phyloP scores from a whole-genome alignment of 2,113 vertebrate genomes.

The Lasiurus borealis region DNA sequence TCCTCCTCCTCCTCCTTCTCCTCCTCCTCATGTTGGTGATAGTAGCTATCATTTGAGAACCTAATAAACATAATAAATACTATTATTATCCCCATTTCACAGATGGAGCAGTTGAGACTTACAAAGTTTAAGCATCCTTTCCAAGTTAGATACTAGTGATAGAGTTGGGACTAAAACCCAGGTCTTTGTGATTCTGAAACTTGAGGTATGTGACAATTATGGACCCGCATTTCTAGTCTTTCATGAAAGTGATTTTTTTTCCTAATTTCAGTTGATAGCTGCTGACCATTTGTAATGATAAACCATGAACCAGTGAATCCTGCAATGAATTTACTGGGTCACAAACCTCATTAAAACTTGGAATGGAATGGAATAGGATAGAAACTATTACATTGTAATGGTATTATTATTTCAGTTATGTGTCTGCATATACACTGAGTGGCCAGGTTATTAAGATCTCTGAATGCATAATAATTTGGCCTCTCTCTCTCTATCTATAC shows the following conservation, averaged over 20 bases:
- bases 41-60: background rate
- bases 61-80: background rate
- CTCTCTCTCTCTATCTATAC: no score
- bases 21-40: background rate
- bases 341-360: background rate
- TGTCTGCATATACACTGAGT: background rate
- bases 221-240: background rate
- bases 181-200: background rate
- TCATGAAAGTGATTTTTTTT: background rate
- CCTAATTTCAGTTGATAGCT: background rate
- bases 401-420: background rate
- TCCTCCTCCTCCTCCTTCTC: background rate
- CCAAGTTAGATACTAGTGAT: background rate
- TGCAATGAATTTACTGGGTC: constrained; percentile 26
- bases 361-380: background rate
- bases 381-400: background rate
- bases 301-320: background rate
- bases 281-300: background rate
- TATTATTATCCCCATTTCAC: background rate
- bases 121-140: background rate
- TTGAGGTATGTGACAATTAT: background rate
- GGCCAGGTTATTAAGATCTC: no score
- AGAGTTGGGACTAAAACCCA: background rate
- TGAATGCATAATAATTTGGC: no score
- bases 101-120: background rate